A percentile compares a stretch with the other conserved stretches of the same genome.
Conservation (phyloP, 2,888 invertebrate genomes). For the Napeogenes sylphis region DNA sequence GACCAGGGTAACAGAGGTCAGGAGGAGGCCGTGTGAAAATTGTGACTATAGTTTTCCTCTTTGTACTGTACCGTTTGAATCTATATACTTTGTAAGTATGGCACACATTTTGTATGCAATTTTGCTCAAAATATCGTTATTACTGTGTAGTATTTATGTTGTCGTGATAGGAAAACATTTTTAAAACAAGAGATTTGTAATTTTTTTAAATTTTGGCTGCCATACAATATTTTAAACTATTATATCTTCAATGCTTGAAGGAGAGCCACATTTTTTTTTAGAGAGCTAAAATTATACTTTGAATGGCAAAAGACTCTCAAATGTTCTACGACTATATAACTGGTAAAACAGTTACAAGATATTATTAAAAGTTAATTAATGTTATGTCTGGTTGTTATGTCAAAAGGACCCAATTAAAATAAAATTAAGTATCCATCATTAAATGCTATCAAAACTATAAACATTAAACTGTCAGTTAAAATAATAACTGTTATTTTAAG, state of each 20-base stretch:
- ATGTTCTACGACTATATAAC: too few species aligned
- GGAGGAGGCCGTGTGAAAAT: conserved; percentile 33
- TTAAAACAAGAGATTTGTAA: too few species aligned
- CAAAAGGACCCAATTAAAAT: conserved; percentile 5
- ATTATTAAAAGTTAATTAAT: too few species aligned
- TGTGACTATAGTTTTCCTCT: conserved; percentile 19
- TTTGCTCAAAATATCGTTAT: background rate
- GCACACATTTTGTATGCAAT: conserved; percentile 14
- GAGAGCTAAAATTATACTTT: too few species aligned
- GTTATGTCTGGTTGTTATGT: background rate
- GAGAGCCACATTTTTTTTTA: too few species aligned
- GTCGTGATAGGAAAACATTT: too few species aligned
- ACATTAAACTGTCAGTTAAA: conserved; percentile 4
- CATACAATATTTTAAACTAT: too few species aligned
- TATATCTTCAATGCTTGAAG: too few species aligned
- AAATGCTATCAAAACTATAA: conserved; percentile 2
- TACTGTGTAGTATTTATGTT: background rate
- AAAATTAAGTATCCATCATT: conserved; percentile 8
- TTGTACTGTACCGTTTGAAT: conserved; percentile 20
- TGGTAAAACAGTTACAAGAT: too few species aligned
- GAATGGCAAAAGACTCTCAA: too few species aligned
- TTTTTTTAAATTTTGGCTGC: too few species aligned
- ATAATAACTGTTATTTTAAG: background rate
- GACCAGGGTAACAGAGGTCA: conserved; percentile 33
- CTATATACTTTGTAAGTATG: conserved; percentile 20